Evolutionary conservation across 2,888 invertebrate genomes (phyloP).

Genomic region (Amorpha juglandis): DNA sequence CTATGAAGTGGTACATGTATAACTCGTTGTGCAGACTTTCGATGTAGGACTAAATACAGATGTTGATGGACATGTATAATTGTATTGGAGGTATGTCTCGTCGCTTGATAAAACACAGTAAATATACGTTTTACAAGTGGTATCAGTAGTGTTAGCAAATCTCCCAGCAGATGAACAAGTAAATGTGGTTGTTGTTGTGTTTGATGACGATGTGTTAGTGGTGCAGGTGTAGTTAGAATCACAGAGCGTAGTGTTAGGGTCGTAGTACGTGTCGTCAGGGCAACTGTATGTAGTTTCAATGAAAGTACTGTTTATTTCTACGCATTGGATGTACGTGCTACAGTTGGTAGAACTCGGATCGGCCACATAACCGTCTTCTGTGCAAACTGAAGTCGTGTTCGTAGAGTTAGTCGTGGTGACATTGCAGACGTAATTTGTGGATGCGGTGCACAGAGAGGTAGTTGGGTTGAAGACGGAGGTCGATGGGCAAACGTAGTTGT

Average conservation of each 20-base stretch:
- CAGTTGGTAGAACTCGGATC: conserved; percentile 64
- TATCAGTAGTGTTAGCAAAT: conserved; percentile 65
- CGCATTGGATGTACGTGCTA: conserved; percentile 65
- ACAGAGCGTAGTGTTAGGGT: conserved; percentile 67
- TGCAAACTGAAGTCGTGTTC: conserved; percentile 53
- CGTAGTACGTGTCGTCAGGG: conserved; percentile 57
- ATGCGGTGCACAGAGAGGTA: conserved; percentile 57
- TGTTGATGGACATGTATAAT: conserved; percentile 70
- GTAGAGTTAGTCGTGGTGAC: conserved; percentile 43
- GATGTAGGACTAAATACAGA: conserved; percentile 69
- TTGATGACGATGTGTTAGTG: conserved; percentile 26
- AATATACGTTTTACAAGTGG: conserved; percentile 69
- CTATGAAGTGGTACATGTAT: conserved; percentile 58
- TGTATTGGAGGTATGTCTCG: conserved; percentile 56
- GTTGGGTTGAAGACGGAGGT: conserved; percentile 71
- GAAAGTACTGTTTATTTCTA: conserved; percentile 56
- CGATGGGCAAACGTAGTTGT: conserved; percentile 70
- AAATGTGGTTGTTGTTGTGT: conserved; percentile 42
- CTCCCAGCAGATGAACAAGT: conserved; percentile 68
- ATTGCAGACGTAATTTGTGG: conserved; percentile 61
- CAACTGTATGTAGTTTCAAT: conserved; percentile 59
- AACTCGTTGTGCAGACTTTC: conserved; percentile 64
- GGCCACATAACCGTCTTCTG: conserved; percentile 60
- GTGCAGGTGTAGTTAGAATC: conserved; percentile 63
- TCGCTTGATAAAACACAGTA: conserved; percentile 60